phyloP scores from a whole-genome alignment of 1,140 invertebrate genomes.

The Acyrthosiphon pisum region DNA sequence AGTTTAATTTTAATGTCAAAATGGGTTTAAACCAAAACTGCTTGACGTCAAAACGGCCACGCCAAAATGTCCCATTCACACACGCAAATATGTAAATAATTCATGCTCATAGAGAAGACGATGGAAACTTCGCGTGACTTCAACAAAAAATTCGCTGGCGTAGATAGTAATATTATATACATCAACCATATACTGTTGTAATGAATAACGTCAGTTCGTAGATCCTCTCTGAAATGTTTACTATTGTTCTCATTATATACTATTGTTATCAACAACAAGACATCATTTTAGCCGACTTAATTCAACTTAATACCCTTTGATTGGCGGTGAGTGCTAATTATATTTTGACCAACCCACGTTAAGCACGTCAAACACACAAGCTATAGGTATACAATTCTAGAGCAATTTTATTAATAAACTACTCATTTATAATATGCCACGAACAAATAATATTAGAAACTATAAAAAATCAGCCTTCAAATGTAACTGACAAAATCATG shows the following conservation, averaged over 20 bases:
- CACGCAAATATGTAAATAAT: slow-evolving; percentile 1
- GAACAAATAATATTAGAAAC: too few relatives aligned
- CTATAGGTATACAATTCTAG: too few relatives aligned
- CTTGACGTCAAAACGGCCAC: background rate
- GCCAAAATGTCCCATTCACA: background rate
- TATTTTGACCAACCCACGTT: background rate
- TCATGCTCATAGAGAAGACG: background rate
- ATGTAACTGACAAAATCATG: too few relatives aligned
- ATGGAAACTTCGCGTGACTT: background rate
- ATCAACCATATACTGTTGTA: background rate
- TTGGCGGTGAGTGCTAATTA: background rate
- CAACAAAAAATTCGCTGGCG: background rate
- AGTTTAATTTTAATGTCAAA: background rate
- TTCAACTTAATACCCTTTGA: background rate
- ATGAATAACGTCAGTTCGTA: background rate
- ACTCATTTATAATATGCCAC: background rate
- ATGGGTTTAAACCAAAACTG: background rate
- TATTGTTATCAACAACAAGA: background rate
- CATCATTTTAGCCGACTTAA: background rate
- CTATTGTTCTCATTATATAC: background rate
- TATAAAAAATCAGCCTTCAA: too few relatives aligned
- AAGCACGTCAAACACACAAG: background rate
- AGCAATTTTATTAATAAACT: background rate
- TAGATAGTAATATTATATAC: background rate
- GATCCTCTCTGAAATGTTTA: background rate